Evolutionary conservation across 2,888 invertebrate species (phyloP), one percentile per base, ranked within the genome.

Genomic region (Patella ulyssiponensis): DNA sequence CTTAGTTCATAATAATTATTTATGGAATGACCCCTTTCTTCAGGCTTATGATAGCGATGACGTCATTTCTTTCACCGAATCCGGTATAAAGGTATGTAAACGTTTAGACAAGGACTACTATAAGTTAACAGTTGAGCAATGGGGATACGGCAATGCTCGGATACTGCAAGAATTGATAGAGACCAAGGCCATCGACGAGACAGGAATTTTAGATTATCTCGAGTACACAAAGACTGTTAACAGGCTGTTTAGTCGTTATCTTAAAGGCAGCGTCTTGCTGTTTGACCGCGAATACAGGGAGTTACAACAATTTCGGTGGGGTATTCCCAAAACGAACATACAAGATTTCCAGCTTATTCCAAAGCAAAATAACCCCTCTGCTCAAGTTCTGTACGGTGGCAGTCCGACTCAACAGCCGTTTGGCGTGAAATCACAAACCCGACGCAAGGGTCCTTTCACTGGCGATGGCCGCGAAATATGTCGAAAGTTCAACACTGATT

Each of bases 281-380:
- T 80, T 69, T 69, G 77, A 80, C 53, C 69, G 53, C n/a, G 80
- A 80, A 58, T 80, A 80, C 4, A 33, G 76, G 3, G 74, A 77
- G 17, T 17, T 64, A 17, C 76, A 78, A 27, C 20, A 58, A 0
- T 80, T 80, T 54, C 64, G 54, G 14, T 78, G 80, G 80, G 71
- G 74, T 2, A 53, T 54, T 7, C 56, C 58, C 23, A 54, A 71
- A 52, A 15, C 27, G 11, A 53, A 78, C 27, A 20, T 77, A 17
- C 52, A 23, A 9, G 75, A 79, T 44, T 79, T 79, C 23, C 79
- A 79, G 27, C 70, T 77, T 5, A 72, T 77, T 15, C 52, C 69
- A 3, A 79, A 77, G 52, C 53, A 33, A 3, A 77, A 74, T 51
- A 71, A 33, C 23, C 58, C 27, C 0, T 74, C 70, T 20, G 14